These are phyloP conservation scores for Drosophila kanekoi DNA, from an alignment of 2,888 invertebrate genomes.

Conservation along the genomic window DNA sequence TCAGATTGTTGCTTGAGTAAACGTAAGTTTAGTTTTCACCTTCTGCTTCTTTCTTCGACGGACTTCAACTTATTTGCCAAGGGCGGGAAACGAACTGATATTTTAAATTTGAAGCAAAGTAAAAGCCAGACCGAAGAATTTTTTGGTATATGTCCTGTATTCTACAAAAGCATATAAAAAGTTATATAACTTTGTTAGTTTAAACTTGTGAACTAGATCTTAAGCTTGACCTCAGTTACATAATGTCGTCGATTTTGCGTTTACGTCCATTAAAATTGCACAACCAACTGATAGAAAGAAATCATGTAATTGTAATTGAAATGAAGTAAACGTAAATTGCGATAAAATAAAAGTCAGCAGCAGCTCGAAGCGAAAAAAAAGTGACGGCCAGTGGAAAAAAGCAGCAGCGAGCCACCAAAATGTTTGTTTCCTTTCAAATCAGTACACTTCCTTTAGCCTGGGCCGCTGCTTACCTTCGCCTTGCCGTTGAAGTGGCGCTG, in stretches of 20 bases:
- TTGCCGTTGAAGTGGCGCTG: conserved; percentile 37
- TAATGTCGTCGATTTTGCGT: conserved; percentile 51
- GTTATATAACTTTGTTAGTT: conserved; percentile 6
- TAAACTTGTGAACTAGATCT: conserved; percentile 14
- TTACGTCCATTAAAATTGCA: conserved; percentile 47
- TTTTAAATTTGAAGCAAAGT: too few species aligned
- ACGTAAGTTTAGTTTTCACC: too few species aligned
- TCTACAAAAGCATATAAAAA: too few species aligned
- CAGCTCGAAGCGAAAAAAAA: conserved; percentile 33
- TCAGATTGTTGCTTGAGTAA: too few species aligned
- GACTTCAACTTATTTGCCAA: too few species aligned
- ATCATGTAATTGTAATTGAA: conserved; percentile 75
- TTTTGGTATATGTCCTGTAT: too few species aligned
- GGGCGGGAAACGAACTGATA: too few species aligned
- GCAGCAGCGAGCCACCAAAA: conserved; percentile 47
- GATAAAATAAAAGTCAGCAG: conserved; percentile 60
- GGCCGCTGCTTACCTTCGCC: conserved; percentile 54
- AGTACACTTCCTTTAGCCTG: conserved; percentile 74
- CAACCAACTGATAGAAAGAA: conserved; percentile 52
- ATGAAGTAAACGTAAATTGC: conserved; percentile 80
- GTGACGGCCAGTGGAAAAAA: conserved; percentile 41
- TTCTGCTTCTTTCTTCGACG: too few species aligned
- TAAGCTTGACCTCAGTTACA: conserved; percentile 62
- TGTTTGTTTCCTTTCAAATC: conserved; percentile 82
- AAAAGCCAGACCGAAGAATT: too few species aligned